Base-by-base conservation (phyloP, 2,888 invertebrate species). In the Lasioglossum malachurum region DNA sequence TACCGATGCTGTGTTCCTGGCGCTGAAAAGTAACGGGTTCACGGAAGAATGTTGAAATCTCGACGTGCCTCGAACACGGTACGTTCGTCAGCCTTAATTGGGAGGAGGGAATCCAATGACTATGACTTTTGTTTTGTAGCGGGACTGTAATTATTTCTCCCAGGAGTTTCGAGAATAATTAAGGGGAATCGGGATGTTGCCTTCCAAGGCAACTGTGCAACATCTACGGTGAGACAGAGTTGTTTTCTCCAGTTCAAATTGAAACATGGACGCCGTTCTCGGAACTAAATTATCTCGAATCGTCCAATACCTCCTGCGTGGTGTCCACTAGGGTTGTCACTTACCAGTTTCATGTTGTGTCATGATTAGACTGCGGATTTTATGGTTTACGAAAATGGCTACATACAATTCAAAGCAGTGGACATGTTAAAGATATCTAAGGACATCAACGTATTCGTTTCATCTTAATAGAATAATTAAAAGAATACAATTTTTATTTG, bases 1-100 rank as follows among this genome's bases (percentile, higher is more conserved):
- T 46, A 64, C 69, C 46, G 35, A 44, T 19, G 46, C n/a, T n/a
- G 38, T 41, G 19, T 38, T n/a, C 35, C 38, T n/a, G 71, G 71
- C 27, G 10, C 12, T 69, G 75, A 44, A 57, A 64, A 64, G 74
- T 53, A 49, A 79, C 60, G 82, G 82, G 69, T 83, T 78, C 88
- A 87, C 87, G 84, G 88, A 77, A 82, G 83, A 72, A 73, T 77
- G 83, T 84, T 82, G 35, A 19, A 44, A 35, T 23, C 49, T 4
- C 8, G 2, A 46, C 19, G 35, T 46, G 14, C 12, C 74, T 73
- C 49, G 49, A 31, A 73, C 46, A 73, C 31, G 49, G 23, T 23
- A 57, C 57, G n/a, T 53, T 31, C 16, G 49, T 31, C 49, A 31
- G 23, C 31, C 49, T 74, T 74, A 74, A 74, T 74, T 74, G 35